Percentiles rank a stretch among this genome's conserved stretches.
phyloP scores from a whole-genome alignment of 1,140 invertebrate genomes.

The Lepidurus arcticus region DNA sequence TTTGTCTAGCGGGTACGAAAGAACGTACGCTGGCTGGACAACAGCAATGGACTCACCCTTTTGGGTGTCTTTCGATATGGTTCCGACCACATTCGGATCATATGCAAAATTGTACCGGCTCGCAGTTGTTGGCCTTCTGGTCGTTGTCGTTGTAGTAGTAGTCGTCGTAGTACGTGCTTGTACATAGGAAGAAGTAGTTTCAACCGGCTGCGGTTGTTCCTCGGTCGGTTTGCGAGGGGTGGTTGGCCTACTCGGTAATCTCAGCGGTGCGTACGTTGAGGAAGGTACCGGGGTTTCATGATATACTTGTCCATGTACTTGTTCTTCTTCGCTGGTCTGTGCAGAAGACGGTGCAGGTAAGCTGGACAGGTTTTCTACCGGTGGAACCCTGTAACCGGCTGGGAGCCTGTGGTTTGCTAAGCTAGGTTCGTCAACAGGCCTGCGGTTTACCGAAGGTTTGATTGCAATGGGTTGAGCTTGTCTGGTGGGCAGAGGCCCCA shows the following conservation, averaged over 20 bases:
- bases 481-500: not conserved
- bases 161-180: not conserved
- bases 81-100: not conserved
- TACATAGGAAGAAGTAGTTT: not conserved
- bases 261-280: not conserved
- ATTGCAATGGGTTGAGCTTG: not conserved
- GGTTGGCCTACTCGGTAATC: not conserved
- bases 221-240: not conserved
- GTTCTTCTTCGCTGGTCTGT: not conserved
- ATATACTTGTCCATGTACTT: not conserved
- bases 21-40: constrained; percentile 29
- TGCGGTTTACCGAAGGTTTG: not conserved
- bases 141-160: not conserved
- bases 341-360: not conserved
- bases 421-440: constrained; percentile 19
- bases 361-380: not conserved
- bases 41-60: constrained; percentile 27
- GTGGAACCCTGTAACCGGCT: constrained; percentile 20
- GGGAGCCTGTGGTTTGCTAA: not conserved
- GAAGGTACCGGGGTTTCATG: not conserved
- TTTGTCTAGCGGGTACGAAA: constrained; percentile 4
- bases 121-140: not conserved
- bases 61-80: constrained; percentile 6
- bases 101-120: not conserved
- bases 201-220: not conserved